Evolutionary conservation across 37 sponge, comb jelly and placozoan genomes (phyloP), one percentile per base, ranked within the genome.

Genomic region (Axinella damicornis): DNA sequence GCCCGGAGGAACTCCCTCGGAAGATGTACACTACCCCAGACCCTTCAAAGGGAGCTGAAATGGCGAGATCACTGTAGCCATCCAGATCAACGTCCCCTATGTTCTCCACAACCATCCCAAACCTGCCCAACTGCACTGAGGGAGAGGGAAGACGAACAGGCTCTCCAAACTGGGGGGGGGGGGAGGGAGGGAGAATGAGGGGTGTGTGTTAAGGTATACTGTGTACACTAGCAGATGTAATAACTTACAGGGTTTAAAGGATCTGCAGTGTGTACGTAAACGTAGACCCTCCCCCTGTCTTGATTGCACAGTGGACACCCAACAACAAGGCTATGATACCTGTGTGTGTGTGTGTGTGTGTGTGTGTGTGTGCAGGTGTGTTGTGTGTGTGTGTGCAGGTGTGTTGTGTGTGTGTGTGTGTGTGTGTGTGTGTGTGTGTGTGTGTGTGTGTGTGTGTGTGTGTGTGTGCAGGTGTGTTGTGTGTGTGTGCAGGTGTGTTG

Each of bases 281-380:
- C 62, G 46, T 71, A 86, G 20, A 93, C 57, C 35, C 73, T 53
- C 37, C 90, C 94, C 34, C 83, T 82, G 46, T 93, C 90, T 62
- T 70, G 0, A 25, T 65, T 57, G 72, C 94, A 93, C 74, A 93
- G 65, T 21, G 93, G 93, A 76, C 93, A 92, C 15, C 93, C 93
- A 25, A 88, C 89, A 30, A 88, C 88, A 14, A 92, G 27, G 71
- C 93, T 92, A 70, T 92, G 70, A 17, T 61, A 85, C 32, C 85
- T 89, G 73, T 2, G n/a, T 4, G 55, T n/a, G n/a, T n/a, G n/a
- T n/a, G n/a, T n/a, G n/a, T n/a, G 74, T 21, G 24, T 5, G 46
- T 15, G 68, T 27, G 20, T 34, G 68, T 31, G 33, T 18, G 28
- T 2, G 68, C 2, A 35, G 68, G 68, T 12, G 33, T 1, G 6